Evolutionary conservation across 1,140 invertebrate genomes (phyloP), one percentile per base, ranked within the genome.

Genomic region (Ditylenchus dipsaci): DNA sequence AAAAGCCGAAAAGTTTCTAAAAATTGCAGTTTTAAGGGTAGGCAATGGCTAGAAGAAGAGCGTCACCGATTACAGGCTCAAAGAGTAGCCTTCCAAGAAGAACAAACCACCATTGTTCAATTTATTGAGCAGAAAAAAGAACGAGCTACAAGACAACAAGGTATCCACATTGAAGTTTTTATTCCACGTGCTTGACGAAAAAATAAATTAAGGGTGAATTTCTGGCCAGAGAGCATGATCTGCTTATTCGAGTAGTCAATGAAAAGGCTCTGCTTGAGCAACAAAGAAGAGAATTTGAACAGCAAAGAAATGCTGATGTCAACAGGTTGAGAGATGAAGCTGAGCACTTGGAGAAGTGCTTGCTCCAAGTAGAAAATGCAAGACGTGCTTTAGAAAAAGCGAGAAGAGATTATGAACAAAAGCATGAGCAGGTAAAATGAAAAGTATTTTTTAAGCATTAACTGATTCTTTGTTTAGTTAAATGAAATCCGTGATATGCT

Each of bases 231-330:
- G 76, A 76, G 49, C 75, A 76, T 53, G 75, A 76, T 65, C 53
- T 76, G 26, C 63, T 76, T n/a, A 61, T 67, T 26, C 72, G 75
- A 27, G 67, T 76, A 26, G 67, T 76, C 3, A 76, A 76, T 63
- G 75, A 76, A 63, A 38, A 68, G 5, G 63, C 62, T 9, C 26
- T 71, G 29, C 38, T 76, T 21, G 65, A 78, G 30, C 27, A 66
- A 13, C 42, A 78, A 65, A 29, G 60, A 27, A 29, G 73, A 19
- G 63, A 76, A 38, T 76, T 76, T 65, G 17, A 67, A 60, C 69
- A 42, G 19, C 76, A 76, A 62, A 30, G 77, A 17, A 66, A 76
- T 66, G 76, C 71, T n/a, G 75, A 76, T 59, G 61, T 79, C 27
- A 19, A 58, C 17, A 67, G 75, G n/a, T 21, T 76, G 47, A 64